Conservation (phyloP, 2,888 invertebrate genomes). For the Barypeithes pellucidus region DNA sequence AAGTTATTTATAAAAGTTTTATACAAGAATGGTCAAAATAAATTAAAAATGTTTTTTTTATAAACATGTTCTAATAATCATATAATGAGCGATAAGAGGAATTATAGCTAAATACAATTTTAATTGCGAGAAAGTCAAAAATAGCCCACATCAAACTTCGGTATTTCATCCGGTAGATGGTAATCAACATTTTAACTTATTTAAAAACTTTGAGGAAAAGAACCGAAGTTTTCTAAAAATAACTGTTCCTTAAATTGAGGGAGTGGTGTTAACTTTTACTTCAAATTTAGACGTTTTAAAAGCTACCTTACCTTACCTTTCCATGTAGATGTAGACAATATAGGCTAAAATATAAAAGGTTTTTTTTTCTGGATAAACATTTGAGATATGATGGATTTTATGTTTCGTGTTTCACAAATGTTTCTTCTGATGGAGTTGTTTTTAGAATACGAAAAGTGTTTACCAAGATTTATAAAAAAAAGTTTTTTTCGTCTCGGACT, state of each 20-base stretch:
- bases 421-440: slow-evolving; percentile 16
- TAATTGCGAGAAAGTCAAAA: no score
- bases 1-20: no score
- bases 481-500: neutral
- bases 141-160: neutral
- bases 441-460: slow-evolving; percentile 4
- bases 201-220: slow-evolving; percentile 29
- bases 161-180: slow-evolving; percentile 14
- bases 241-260: slow-evolving; percentile 24
- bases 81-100: no score
- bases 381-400: slow-evolving; percentile 28
- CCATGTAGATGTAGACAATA: slow-evolving; percentile 32
- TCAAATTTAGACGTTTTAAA: slow-evolving; percentile 42
- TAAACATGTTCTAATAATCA: no score
- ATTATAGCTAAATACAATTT: no score
- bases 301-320: slow-evolving; percentile 27
- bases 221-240: slow-evolving; percentile 36
- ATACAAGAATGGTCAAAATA: no score
- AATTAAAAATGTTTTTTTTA: no score
- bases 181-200: slow-evolving; percentile 19
- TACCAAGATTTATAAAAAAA: slow-evolving; percentile 1
- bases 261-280: slow-evolving; percentile 20
- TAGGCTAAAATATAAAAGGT: slow-evolving; percentile 36
- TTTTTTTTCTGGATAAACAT: slow-evolving; percentile 29
- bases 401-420: slow-evolving; percentile 27